phyloP scores from a whole-genome alignment of 1,140 invertebrate species.

The Laupala kohalensis region DNA sequence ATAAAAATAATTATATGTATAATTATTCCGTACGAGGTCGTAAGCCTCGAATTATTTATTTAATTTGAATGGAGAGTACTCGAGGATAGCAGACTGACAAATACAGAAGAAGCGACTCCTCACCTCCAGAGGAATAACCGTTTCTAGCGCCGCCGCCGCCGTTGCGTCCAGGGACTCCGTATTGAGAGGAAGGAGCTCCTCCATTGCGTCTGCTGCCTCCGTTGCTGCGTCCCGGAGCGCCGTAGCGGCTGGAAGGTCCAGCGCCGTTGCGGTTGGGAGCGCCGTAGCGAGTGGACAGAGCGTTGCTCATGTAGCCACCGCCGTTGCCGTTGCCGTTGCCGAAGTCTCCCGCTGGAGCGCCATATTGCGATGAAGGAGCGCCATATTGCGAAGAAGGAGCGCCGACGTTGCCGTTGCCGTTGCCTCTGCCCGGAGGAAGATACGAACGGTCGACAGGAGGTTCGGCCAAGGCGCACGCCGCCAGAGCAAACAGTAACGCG shows the following conservation, averaged over 20 bases:
- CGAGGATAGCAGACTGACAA: background rate
- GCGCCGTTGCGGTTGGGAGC: background rate
- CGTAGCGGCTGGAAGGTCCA: background rate
- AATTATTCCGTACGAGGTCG: too few relatives aligned
- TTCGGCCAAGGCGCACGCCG: slow-evolving; percentile 2
- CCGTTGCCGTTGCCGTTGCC: slow-evolving; percentile 3
- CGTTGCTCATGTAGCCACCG: slow-evolving; percentile 1
- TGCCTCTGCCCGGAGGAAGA: slow-evolving; percentile 2
- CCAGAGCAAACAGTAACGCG: background rate
- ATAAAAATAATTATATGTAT: too few relatives aligned
- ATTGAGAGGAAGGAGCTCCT: background rate
- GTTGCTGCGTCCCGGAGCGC: background rate
- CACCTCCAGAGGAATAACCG: background rate
- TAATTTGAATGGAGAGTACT: background rate
- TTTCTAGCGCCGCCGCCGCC: background rate
- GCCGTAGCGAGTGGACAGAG: background rate
- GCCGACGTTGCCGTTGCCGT: background rate
- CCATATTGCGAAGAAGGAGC: background rate
- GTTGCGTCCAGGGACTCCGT: background rate
- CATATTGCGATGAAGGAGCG: slow-evolving; percentile 11
- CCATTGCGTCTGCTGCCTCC: background rate
- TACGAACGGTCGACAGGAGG: slow-evolving; percentile 6
- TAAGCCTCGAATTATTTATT: too few relatives aligned
- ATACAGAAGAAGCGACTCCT: background rate
- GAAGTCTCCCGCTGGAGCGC: slow-evolving; percentile 2